Conservation (phyloP, 2,888 invertebrate species). For the Keiferia lycopersicella region DNA sequence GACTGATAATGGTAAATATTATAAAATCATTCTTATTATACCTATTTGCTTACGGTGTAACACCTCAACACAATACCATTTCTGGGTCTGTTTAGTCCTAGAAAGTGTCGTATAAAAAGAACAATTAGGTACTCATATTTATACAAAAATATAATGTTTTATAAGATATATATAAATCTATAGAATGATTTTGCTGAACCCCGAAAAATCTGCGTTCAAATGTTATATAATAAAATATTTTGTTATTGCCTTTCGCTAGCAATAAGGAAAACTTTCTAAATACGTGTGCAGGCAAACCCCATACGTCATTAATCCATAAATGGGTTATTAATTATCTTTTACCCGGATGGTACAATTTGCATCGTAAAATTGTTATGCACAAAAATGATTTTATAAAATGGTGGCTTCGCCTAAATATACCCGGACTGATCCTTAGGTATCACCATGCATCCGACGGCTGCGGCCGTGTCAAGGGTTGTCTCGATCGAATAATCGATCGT, state of each 20-base stretch:
- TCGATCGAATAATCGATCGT: constrained; percentile 72
- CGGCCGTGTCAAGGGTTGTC: constrained; percentile 70
- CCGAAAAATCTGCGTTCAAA: no score
- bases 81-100: no score
- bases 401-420: constrained; percentile 50
- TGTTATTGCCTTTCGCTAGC: no score
- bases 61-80: no score
- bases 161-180: no score
- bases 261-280: constrained; percentile 5
- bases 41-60: no score
- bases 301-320: background rate
- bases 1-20: no score
- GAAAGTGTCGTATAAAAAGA: no score
- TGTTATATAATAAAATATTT: background rate
- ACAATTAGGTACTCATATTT: no score
- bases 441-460: constrained; percentile 74
- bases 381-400: constrained; percentile 15
- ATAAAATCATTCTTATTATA: no score
- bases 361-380: background rate
- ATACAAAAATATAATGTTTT: no score
- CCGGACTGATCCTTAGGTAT: constrained; percentile 76
- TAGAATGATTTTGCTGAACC: no score
- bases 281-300: background rate
- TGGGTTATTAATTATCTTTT: background rate
- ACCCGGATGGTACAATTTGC: constrained; percentile 23